Base-by-base conservation (phyloP, 2,888 invertebrate genomes). In the Tribolium freemani region DNA sequence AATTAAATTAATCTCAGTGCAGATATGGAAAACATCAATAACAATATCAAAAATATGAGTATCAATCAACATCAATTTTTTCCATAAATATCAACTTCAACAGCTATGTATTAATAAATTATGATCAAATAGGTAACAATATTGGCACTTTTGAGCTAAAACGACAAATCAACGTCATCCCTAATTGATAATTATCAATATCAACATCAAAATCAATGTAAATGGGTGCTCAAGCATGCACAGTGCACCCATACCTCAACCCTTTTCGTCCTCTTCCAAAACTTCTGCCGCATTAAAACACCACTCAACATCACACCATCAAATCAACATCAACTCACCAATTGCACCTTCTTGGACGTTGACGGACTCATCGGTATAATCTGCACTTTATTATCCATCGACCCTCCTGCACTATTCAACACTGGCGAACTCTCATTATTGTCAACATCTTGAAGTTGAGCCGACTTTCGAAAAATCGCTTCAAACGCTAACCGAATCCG, bases 401-500 rank as follows among this genome's bases (percentile, higher is more conserved):
- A 79, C 3, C 76, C 74, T 50, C 78, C 76, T 5, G 75, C 69
- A 44, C 48, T 38, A n/a, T 20, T 63, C 26, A 82, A 72, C 78
- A 88, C 84, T 58, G 89, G 84, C 73, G 88, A 85, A 50, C 88
- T 86, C 74, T 88, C 88, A 8, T 86, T 84, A 53, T 85, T 88
- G 56, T 87, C 87, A 0, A 96, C 96, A 84, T 96, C 96, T 82
- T 95, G 95, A 5, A 96, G 88, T 10, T 95, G 92, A 0, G 94
- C 91, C 0, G 96, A 95, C 80, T 96, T 94, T 57, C 86, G 83
- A 86, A 96, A 96, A 78, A 97, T 96, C 0, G 95, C 94, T 83
- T 96, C 96, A 84, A 97, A 96, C 0, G 96, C 96, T 13, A 94
- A 90, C 5, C 96, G 90, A 82, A 96, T 94, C 80, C 96, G 90